Base-by-base conservation (phyloP, 2,797 vertebrate genomes). In the Dipus sagitta region DNA sequence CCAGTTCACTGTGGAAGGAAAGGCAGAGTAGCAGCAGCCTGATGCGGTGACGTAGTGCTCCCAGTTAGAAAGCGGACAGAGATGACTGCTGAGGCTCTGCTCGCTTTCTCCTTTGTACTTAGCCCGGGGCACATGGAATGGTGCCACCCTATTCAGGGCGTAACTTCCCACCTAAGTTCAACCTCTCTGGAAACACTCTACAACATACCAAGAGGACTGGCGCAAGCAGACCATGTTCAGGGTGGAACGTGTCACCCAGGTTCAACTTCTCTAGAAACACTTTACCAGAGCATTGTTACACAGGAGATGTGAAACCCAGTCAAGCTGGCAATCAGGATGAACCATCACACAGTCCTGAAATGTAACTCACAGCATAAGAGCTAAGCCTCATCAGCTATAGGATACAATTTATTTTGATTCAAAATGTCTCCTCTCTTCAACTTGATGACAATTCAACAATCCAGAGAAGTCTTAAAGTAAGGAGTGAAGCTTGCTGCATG, bases 391-490 rank as follows among this genome's bases (percentile, higher is more conserved):
- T 94, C 88, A 21, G 74, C n/a, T 76, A 4, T 65, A 93, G 78
- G 23, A 77, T 72, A 67, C 7, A 91, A 83, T 6, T 77, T 13
- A 6, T 47, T 78, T 78, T 82, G 11, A 77, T 87, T 89, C 54
- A 58, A 86, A 94, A 84, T 60, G n/a, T 89, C 42, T 89, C n/a
- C 14, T 90, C 91, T 86, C 64, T 30, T 94, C 86, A 89, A 26
- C 32, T 62, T 93, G 80, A 78, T 87, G 91, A 32, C 9, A 91
- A 14, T 84, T 79, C 58, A 76, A 4, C 52, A 91, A 81, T 15
- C 52, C 26, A 62, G 28, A 20, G 72, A 83, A 81, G 58, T 87
- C 67, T 86, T 68, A 79, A 91, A 65, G 34, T 76, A 88, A 93
- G 18, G 20, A 85, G 15, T 86, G 54, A 94, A 83, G 76, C n/a